These are phyloP conservation scores for Cheilosia vernalis DNA, from an alignment of 2,888 invertebrate genomes.

Conservation along the genomic window DNA sequence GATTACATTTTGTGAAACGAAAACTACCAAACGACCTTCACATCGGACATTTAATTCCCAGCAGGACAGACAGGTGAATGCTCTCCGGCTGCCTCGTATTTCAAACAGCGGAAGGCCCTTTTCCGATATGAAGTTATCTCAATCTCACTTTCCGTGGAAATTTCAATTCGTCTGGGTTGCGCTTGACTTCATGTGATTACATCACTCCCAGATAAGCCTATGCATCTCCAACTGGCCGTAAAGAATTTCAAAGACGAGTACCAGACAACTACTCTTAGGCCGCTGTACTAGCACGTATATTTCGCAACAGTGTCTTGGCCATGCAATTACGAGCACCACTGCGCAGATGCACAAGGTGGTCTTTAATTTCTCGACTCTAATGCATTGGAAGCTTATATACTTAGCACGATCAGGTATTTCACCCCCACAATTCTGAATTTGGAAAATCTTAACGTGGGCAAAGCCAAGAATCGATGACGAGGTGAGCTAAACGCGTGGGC, in stretches of 20 bases:
- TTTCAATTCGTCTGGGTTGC: constrained; percentile 35
- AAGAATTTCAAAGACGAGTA: constrained; percentile 28
- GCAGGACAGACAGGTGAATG: constrained; percentile 47
- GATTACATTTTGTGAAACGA: constrained; percentile 28
- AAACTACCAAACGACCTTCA: constrained; percentile 38
- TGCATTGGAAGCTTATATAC: neutral
- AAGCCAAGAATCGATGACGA: constrained; percentile 29
- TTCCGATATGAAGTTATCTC: constrained; percentile 51
- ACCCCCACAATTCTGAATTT: constrained; percentile 49
- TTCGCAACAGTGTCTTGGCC: constrained; percentile 29
- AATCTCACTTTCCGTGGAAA: constrained; percentile 41
- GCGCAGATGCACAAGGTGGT: constrained; percentile 29
- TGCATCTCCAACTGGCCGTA: constrained; percentile 5
- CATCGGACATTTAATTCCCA: constrained; percentile 22
- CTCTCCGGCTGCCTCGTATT: constrained; percentile 9
- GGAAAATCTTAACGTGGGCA: constrained; percentile 51
- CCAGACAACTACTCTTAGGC: neutral
- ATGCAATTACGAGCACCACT: constrained; percentile 38
- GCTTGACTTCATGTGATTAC: constrained; percentile 63
- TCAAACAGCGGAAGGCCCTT: constrained; percentile 40
- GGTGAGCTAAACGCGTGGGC: constrained; percentile 42
- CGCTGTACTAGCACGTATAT: neutral
- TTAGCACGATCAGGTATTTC: neutral
- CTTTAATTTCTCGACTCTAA: constrained; percentile 29
- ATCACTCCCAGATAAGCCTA: constrained; percentile 15